Conservation (phyloP, 2,888 invertebrate species). For the Xestoiulus laeticollis region DNA sequence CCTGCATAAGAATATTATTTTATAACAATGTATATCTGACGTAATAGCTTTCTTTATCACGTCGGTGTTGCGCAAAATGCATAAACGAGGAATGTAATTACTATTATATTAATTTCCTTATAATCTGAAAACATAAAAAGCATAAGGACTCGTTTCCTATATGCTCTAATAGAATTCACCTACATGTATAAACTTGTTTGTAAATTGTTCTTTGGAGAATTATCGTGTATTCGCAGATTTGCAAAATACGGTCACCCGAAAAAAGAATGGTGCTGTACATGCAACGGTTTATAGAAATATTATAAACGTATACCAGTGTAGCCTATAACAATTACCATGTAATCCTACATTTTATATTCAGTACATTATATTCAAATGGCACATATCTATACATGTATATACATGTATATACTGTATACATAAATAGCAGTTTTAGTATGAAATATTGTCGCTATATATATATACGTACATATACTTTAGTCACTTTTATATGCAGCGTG, state of each 20-base stretch:
- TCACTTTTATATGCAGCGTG: too few species aligned
- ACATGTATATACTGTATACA: too few species aligned
- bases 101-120: neutral
- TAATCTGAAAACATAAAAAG: conserved; percentile 16
- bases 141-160: neutral
- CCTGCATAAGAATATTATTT: conserved; percentile 6
- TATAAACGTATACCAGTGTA: neutral
- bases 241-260: neutral
- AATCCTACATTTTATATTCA: too few species aligned
- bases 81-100: neutral
- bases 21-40: neutral
- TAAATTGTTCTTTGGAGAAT: neutral
- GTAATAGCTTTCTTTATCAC: conserved; percentile 8
- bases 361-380: too few species aligned
- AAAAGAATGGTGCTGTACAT: neutral
- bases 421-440: too few species aligned
- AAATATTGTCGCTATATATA: too few species aligned
- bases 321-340: too few species aligned
- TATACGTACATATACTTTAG: too few species aligned
- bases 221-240: conserved; percentile 3
- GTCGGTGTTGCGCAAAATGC: too few species aligned
- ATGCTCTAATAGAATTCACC: neutral
- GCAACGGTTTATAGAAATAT: neutral
- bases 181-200: neutral
- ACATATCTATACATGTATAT: too few species aligned